These are phyloP conservation scores for Betta splendens DNA, from an alignment of 2,797 vertebrate species.

Conservation along the genomic window DNA sequence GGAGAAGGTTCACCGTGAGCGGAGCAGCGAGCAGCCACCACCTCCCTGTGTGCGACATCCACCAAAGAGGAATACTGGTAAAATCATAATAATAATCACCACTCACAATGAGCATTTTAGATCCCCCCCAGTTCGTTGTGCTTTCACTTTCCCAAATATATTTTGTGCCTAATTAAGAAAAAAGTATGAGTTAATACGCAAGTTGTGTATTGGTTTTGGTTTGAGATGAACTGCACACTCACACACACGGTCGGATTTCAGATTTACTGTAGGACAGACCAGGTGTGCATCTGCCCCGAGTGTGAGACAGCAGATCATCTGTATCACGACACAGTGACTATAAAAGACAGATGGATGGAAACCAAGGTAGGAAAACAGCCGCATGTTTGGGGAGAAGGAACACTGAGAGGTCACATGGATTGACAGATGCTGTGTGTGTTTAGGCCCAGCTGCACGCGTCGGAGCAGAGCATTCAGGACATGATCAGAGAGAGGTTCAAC, in stretches of 20 bases:
- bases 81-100: not conserved
- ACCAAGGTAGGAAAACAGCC: slow-evolving; percentile 63
- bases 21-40: slow-evolving; percentile 41
- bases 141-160: too few relatives aligned
- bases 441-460: slow-evolving; percentile 60
- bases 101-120: not conserved
- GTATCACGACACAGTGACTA: slow-evolving; percentile 65
- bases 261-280: slow-evolving; percentile 73
- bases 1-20: slow-evolving; percentile 69
- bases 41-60: slow-evolving; percentile 61
- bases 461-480: slow-evolving; percentile 66
- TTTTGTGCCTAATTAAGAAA: too few relatives aligned
- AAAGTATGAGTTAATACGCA: too few relatives aligned
- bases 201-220: too few relatives aligned
- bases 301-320: slow-evolving; percentile 62
- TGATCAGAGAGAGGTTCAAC: slow-evolving; percentile 65
- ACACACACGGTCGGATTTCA: slow-evolving; percentile 31
- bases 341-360: slow-evolving; percentile 67
- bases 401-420: too few relatives aligned
- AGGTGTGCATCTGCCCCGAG: slow-evolving; percentile 66
- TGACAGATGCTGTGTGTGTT: slow-evolving; percentile 18
- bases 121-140: too few relatives aligned
- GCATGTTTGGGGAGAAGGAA: too few relatives aligned
- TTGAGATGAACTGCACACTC: too few relatives aligned
- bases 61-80: slow-evolving; percentile 68